Percentiles rank a stretch among this genome's conserved stretches.
phyloP scores from a whole-genome alignment of 2,113 vertebrate genomes.

The Misgurnus anguillicaudatus region DNA sequence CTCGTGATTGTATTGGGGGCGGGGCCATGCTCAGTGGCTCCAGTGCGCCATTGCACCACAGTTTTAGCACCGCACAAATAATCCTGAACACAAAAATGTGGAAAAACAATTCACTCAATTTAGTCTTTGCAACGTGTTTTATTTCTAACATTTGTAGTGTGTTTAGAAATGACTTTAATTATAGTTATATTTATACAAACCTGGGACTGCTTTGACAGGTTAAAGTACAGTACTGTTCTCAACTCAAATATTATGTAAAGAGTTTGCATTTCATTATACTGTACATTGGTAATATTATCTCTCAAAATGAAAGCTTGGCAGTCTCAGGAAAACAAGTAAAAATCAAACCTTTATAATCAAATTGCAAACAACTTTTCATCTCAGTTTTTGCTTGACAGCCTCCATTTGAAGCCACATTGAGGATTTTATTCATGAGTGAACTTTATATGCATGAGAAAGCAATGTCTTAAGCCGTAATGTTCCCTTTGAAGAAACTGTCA shows the following conservation, averaged over 20 bases:
- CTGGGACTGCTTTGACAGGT: not conserved
- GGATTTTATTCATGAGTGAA: slow-evolving; percentile 5
- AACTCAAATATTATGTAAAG: slow-evolving; percentile 40
- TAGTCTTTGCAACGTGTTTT: too few species aligned
- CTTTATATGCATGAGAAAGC: slow-evolving; percentile 21
- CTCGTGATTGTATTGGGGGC: too few species aligned
- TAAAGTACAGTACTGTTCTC: slow-evolving; percentile 7
- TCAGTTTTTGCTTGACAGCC: not conserved
- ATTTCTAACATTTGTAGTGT: too few species aligned
- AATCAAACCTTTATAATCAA: too few species aligned
- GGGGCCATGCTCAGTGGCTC: too few species aligned
- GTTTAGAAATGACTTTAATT: not conserved
- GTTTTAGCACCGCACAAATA: too few species aligned
- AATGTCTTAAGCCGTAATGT: not conserved
- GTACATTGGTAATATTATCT: slow-evolving; percentile 41
- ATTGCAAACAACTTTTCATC: not conserved
- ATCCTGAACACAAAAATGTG: too few species aligned
- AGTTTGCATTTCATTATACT: slow-evolving; percentile 34
- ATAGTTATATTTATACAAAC: not conserved
- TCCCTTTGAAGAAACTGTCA: slow-evolving; percentile 18
- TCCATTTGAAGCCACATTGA: not conserved
- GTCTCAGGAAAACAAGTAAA: slow-evolving; percentile 13
- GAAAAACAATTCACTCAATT: too few species aligned
- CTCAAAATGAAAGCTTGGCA: slow-evolving; percentile 44
- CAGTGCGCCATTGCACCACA: too few species aligned